Percentiles rank a stretch among this genome's conserved stretches.
Conservation (phyloP, 2,113 vertebrate genomes). For the Podarcis muralis region DNA sequence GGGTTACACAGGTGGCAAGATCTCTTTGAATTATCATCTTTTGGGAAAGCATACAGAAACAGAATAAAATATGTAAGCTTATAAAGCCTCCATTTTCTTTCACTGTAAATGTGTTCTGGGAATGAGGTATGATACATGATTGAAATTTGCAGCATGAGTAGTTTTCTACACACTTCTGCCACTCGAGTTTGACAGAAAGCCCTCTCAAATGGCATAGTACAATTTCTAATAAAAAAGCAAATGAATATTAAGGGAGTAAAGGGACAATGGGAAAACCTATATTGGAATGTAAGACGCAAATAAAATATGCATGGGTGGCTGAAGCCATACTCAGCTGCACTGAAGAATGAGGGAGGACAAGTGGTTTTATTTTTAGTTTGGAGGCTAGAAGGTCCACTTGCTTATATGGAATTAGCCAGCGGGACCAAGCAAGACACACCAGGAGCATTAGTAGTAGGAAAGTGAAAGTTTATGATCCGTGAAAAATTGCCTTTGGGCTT, state of each 20-base stretch:
- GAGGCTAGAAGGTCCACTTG: not conserved
- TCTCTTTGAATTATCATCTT: not conserved
- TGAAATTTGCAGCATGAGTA: not conserved
- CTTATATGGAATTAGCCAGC: not conserved
- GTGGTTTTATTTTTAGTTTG: not conserved
- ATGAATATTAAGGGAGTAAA: not conserved
- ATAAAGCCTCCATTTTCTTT: slow-evolving; percentile 21
- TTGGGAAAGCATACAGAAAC: not conserved
- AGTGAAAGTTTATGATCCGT: not conserved
- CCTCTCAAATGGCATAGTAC: slow-evolving; percentile 15
- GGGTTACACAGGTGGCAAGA: not conserved
- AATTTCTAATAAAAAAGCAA: slow-evolving; percentile 38
- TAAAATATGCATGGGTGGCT: not conserved
- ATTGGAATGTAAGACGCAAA: not conserved
- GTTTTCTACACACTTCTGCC: slow-evolving; percentile 7
- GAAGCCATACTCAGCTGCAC: not conserved
- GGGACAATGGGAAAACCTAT: not conserved
- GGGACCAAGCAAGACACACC: not conserved
- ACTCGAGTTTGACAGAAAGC: slow-evolving; percentile 3
- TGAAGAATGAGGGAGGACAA: not conserved
- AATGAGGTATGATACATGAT: slow-evolving; percentile 7
- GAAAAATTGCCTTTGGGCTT: not conserved
- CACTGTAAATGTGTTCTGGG: slow-evolving; percentile 11
- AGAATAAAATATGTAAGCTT: not conserved
- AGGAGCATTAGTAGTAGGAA: not conserved